These are phyloP conservation scores for Saccostrea cuccullata DNA, from an alignment of 1,140 invertebrate species.

Conservation along the genomic window DNA sequence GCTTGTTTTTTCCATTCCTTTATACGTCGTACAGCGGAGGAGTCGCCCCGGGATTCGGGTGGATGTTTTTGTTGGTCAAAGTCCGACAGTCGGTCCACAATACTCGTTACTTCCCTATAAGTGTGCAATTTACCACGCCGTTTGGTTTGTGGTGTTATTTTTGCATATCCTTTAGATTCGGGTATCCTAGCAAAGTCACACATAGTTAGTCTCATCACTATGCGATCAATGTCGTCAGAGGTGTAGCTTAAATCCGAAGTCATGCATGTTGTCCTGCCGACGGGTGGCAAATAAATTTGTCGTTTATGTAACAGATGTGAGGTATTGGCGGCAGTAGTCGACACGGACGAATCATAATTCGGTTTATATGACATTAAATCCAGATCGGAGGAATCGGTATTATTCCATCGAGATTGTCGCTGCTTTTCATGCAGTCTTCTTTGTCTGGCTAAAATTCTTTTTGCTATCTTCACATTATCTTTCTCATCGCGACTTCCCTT, in stretches of 20 bases:
- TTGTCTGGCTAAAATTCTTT: slow-evolving; percentile 24
- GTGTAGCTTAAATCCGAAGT: slow-evolving; percentile 2
- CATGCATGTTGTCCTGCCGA: neutral
- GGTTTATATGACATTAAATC: slow-evolving; percentile 8
- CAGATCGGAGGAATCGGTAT: neutral
- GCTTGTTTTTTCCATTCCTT: slow-evolving; percentile 15
- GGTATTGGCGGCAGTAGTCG: neutral
- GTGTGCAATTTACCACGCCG: neutral
- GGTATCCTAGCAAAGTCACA: slow-evolving; percentile 9
- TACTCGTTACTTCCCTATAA: neutral
- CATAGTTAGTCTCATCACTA: neutral
- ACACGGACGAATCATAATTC: slow-evolving; percentile 2
- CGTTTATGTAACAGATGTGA: neutral
- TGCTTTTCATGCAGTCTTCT: neutral
- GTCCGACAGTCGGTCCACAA: slow-evolving; percentile 7
- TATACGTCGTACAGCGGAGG: neutral
- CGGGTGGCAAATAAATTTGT: slow-evolving; percentile 11
- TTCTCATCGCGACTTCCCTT: slow-evolving; percentile 5
- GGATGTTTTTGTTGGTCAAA: slow-evolving; percentile 10
- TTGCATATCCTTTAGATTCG: neutral
- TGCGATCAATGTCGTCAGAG: slow-evolving; percentile 12
- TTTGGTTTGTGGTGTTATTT: slow-evolving; percentile 17
- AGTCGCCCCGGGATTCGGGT: neutral
- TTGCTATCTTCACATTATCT: neutral
- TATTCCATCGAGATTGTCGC: slow-evolving; percentile 15